These are phyloP conservation scores for Drosophila kuntzei DNA, from an alignment of 2,888 invertebrate species.

Conservation along the genomic window DNA sequence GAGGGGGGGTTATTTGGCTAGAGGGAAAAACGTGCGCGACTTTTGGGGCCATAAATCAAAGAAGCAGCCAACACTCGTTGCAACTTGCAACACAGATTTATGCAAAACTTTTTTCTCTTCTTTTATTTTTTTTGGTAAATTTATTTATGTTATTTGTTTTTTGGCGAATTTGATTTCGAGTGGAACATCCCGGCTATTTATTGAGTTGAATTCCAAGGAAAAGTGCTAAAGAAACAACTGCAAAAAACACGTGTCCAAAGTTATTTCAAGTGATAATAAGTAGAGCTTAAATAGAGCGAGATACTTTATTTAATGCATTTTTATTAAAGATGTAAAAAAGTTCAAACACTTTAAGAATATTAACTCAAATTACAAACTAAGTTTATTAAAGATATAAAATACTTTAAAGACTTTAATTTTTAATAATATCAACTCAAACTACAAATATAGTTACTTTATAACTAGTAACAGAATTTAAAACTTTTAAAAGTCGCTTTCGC, in stretches of 20 bases:
- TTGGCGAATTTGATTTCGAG: constrained; percentile 36
- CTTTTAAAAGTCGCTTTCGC: no score
- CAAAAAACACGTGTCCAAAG: constrained; percentile 13
- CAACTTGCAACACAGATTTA: constrained; percentile 35
- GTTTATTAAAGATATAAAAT: no score
- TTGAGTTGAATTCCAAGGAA: constrained; percentile 13
- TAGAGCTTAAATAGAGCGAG: not conserved
- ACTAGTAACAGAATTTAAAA: no score
- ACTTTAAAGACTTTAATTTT: no score
- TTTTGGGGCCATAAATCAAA: constrained; percentile 71
- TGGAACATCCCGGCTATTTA: constrained; percentile 13
- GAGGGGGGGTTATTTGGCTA: not conserved
- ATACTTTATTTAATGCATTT: no score
- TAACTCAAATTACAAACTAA: no score
- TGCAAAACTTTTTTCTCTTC: constrained; percentile 36
- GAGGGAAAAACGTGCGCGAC: constrained; percentile 63
- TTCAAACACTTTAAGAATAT: no score
- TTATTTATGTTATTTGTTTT: constrained; percentile 39
- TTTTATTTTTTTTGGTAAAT: constrained; percentile 5
- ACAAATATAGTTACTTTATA: no score
- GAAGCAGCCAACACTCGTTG: constrained; percentile 42
- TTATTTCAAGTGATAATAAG: not conserved
- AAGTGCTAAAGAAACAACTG: not conserved
- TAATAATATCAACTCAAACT: no score
- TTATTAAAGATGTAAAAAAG: no score